Conservation (phyloP, 2,888 invertebrate genomes). For the Iphiclides podalirius region DNA sequence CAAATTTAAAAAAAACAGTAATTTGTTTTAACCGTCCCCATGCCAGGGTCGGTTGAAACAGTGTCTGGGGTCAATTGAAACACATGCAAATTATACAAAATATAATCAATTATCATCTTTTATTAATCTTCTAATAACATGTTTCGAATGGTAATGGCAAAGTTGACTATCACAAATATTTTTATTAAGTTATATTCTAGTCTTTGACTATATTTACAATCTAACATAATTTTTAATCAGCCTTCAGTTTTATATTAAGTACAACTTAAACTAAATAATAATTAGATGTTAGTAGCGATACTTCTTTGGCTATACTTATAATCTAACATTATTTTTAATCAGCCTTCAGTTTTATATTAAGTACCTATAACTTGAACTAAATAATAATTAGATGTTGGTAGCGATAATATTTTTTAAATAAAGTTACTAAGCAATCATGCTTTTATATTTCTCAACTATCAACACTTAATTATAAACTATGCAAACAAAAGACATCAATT, state of each 20-base stretch:
- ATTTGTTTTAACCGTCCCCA: slow-evolving; percentile 22
- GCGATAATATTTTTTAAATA: background rate
- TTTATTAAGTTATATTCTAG: background rate
- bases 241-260: background rate
- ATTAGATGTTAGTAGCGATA: background rate
- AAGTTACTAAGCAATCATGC: background rate
- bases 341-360: background rate
- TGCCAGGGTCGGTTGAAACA: slow-evolving; percentile 21
- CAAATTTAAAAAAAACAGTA: slow-evolving; percentile 1
- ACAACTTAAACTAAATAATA: background rate
- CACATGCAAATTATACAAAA: slow-evolving; percentile 21
- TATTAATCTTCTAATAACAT: background rate
- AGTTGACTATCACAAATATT: slow-evolving; percentile 4
- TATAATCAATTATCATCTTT: slow-evolving; percentile 14
- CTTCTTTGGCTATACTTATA: background rate
- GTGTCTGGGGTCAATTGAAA: slow-evolving; percentile 25
- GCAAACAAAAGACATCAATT: background rate
- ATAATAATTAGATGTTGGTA: background rate
- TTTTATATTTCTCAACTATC: background rate
- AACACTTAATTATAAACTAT: background rate
- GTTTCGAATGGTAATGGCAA: background rate
- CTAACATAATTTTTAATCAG: background rate
- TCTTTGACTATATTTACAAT: background rate
- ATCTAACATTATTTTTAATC: background rate
- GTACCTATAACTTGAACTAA: background rate